phyloP scores from a whole-genome alignment of 2,797 vertebrate species.

The Antrozous pallidus region DNA sequence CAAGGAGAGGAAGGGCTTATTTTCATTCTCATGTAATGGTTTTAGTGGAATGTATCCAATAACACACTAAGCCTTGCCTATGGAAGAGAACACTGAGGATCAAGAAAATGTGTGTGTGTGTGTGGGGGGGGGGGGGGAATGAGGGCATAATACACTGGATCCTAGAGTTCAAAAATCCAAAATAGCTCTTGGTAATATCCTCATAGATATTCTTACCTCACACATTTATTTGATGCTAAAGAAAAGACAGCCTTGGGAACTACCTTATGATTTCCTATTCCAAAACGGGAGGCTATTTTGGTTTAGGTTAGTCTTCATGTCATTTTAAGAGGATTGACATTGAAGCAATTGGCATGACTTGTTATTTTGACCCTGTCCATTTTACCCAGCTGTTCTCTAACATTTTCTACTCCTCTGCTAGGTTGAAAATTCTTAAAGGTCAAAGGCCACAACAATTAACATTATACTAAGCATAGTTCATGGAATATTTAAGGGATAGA shows the following conservation, averaged over 20 bases:
- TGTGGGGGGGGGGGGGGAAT: fast-evolving
- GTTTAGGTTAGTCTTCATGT: neutral
- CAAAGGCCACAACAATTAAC: neutral
- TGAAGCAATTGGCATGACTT: neutral
- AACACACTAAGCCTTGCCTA: neutral
- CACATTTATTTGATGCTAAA: neutral
- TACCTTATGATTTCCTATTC: neutral
- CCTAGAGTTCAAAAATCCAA: neutral
- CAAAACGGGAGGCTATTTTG: neutral
- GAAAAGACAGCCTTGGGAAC: neutral
- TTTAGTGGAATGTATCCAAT: neutral
- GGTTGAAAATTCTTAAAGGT: neutral
- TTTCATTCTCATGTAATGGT: neutral
- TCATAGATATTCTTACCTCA: neutral
- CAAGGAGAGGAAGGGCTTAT: neutral
- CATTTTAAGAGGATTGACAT: neutral
- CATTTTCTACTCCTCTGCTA: neutral
- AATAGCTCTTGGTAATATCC: neutral
- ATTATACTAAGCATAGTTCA: neutral
- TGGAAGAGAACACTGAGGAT: neutral
- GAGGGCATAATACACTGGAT: neutral
- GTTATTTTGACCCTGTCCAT: neutral
- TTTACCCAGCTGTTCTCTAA: neutral
- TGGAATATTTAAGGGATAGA: neutral
- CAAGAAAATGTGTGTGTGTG: too few species aligned